Conservation (phyloP, 2,888 invertebrate genomes). For the Aphidoletes aphidimyza region DNA sequence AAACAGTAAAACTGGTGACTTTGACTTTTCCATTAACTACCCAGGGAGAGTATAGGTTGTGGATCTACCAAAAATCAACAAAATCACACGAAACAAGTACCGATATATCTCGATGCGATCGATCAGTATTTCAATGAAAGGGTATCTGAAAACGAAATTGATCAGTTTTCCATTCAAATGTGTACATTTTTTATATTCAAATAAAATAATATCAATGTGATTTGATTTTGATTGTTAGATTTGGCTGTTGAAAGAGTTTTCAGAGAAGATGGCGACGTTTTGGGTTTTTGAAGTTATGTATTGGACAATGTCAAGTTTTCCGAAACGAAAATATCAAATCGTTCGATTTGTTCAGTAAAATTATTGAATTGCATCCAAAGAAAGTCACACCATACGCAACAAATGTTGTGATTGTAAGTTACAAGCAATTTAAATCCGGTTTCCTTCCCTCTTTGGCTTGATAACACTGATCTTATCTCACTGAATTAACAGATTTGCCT, state of each 20-base stretch:
- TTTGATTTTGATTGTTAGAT: slow-evolving; percentile 56
- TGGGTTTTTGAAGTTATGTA: slow-evolving; percentile 58
- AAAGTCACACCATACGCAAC: slow-evolving; percentile 57
- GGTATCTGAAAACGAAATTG: slow-evolving; percentile 59
- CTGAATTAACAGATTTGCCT: slow-evolving; percentile 58
- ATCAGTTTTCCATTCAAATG: slow-evolving; percentile 56
- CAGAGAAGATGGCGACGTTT: slow-evolving; percentile 58
- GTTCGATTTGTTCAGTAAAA: slow-evolving; percentile 59
- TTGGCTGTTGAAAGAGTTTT: slow-evolving; percentile 59
- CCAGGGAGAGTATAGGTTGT: too few species aligned
- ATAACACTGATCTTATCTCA: background rate
- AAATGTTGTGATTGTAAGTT: slow-evolving; percentile 58
- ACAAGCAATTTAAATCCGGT: slow-evolving; percentile 2
- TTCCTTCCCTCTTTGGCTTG: background rate
- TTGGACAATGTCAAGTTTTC: slow-evolving; percentile 58
- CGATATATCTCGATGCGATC: slow-evolving; percentile 59
- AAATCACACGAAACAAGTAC: slow-evolving; percentile 55
- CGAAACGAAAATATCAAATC: slow-evolving; percentile 59
- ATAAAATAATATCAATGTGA: too few species aligned
- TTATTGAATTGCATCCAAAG: slow-evolving; percentile 58
- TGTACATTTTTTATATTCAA: background rate
- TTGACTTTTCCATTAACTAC: too few species aligned
- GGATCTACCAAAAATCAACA: too few species aligned
- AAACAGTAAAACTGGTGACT: too few species aligned
- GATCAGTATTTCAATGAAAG: slow-evolving; percentile 58